Evolutionary conservation across 2,888 invertebrate species (phyloP).

Genomic region (Scaptomyza tumidula): DNA sequence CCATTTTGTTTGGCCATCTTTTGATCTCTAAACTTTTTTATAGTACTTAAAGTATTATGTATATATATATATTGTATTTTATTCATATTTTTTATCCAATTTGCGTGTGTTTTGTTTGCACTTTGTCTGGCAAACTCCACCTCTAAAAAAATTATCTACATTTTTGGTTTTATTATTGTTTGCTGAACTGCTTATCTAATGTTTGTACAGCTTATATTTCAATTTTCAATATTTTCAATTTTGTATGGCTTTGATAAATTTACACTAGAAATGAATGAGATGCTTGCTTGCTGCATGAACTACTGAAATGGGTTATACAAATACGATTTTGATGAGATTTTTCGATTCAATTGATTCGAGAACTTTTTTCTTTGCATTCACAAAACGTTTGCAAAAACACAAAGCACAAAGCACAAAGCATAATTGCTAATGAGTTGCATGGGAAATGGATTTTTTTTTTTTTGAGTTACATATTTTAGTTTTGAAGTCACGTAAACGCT

Average conservation of each 20-base stretch:
- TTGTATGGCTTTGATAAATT: slow-evolving; percentile 18
- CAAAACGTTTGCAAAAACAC: background rate
- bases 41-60: background rate
- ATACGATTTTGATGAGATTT: too few relatives aligned
- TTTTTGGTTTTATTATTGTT: slow-evolving; percentile 10
- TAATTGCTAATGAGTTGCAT: slow-evolving; percentile 1
- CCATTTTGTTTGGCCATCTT: slow-evolving; percentile 64
- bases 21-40: slow-evolving; percentile 54
- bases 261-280: too few relatives aligned
- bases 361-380: background rate
- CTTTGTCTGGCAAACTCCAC: slow-evolving; percentile 17
- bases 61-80: slow-evolving; percentile 2
- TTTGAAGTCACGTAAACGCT: slow-evolving; percentile 1
- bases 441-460: background rate
- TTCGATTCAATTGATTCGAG: background rate
- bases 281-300: too few relatives aligned
- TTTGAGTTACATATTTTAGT: too few relatives aligned
- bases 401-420: background rate
- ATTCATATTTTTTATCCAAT: slow-evolving; percentile 53
- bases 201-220: slow-evolving; percentile 42
- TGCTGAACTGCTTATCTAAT: slow-evolving; percentile 43
- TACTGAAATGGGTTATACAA: too few relatives aligned
- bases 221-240: slow-evolving; percentile 33
- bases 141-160: too few relatives aligned
- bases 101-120: slow-evolving; percentile 54